Percentiles rank a stretch among this genome's conserved stretches.
Conservation (phyloP, 2,888 invertebrate genomes). For the Meloe dianella region DNA sequence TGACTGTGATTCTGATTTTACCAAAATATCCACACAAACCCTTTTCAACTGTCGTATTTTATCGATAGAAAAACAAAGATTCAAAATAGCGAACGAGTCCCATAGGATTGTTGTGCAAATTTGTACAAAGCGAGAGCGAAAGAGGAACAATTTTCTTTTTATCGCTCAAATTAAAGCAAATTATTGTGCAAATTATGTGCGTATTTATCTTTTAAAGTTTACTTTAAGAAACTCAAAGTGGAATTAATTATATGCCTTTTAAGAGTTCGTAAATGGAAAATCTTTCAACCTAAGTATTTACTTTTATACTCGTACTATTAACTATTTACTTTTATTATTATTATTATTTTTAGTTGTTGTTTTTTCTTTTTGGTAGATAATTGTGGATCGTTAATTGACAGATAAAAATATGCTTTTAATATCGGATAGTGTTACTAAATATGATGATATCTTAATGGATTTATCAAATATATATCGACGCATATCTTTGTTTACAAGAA, state of each 20-base stretch:
- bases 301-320: neutral
- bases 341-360: no score
- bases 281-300: neutral
- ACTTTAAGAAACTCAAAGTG: neutral
- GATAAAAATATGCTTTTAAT: neutral
- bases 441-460: neutral
- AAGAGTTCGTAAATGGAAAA: neutral
- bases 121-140: no score
- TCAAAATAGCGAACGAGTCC: neutral
- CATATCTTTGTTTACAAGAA: no score
- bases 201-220: neutral
- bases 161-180: neutral
- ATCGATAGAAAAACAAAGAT: neutral
- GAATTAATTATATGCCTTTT: constrained; percentile 1
- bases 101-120: neutral
- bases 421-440: neutral
- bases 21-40: no score
- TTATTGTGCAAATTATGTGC: neutral
- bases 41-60: neutral
- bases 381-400: neutral
- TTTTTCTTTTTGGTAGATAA: neutral
- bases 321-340: neutral
- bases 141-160: no score
- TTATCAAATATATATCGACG: neutral
- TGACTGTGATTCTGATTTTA: neutral